These are phyloP conservation scores for Hemithea aestivaria DNA, from an alignment of 2,888 invertebrate genomes.

Conservation along the genomic window DNA sequence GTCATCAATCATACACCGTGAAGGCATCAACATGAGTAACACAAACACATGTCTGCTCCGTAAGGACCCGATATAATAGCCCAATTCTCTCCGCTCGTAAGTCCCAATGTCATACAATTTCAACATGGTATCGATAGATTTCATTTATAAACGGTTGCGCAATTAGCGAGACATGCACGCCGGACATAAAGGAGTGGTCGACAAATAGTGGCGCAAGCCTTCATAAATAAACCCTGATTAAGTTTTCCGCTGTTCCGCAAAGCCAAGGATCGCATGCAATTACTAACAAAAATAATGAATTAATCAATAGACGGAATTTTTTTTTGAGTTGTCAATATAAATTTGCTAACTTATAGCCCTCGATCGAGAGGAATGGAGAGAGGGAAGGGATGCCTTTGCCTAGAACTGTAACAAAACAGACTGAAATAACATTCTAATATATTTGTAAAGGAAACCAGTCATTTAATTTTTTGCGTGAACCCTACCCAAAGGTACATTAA, in stretches of 20 bases:
- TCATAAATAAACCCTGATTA: conserved; percentile 50
- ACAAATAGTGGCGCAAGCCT: conserved; percentile 46
- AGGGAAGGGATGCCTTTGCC: too few relatives aligned
- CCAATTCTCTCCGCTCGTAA: conserved; percentile 44
- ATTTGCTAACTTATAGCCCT: too few relatives aligned
- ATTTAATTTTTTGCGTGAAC: too few relatives aligned
- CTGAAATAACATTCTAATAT: too few relatives aligned
- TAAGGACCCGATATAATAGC: conserved; percentile 41
- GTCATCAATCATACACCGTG: not conserved
- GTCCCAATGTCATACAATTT: conserved; percentile 44
- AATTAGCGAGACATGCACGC: conserved; percentile 43
- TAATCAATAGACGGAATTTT: too few relatives aligned
- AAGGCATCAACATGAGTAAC: conserved; percentile 3
- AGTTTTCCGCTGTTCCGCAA: conserved; percentile 62
- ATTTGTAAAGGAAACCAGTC: too few relatives aligned
- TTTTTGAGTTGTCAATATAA: too few relatives aligned
- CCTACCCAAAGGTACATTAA: too few relatives aligned
- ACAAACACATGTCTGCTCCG: conserved; percentile 11
- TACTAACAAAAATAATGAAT: too few relatives aligned
- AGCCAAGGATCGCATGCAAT: conserved; percentile 69
- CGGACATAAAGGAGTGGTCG: conserved; percentile 55
- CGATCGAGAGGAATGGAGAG: too few relatives aligned
- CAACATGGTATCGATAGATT: conserved; percentile 51
- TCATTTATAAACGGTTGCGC: conserved; percentile 47
- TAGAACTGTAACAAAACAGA: too few relatives aligned